Conservation (phyloP, 2,888 invertebrate species). For the Stenodema calcarata region DNA sequence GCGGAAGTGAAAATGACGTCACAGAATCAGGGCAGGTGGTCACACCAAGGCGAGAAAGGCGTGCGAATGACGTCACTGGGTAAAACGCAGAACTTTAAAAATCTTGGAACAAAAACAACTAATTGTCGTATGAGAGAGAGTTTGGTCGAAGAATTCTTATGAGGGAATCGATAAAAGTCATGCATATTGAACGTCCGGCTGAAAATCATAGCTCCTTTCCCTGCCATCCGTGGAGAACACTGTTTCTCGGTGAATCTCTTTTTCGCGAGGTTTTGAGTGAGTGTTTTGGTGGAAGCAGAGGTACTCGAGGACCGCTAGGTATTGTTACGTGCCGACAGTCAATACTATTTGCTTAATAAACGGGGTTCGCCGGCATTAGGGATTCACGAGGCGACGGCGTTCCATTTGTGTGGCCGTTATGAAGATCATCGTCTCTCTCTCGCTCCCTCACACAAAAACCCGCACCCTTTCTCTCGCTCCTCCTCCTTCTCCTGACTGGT, state of each 20-base stretch:
- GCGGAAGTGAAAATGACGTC: too few relatives aligned
- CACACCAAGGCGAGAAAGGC: too few relatives aligned
- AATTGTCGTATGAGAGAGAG: too few relatives aligned
- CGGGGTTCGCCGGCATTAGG: constrained; percentile 20
- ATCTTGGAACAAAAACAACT: too few relatives aligned
- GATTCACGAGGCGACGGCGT: constrained; percentile 39
- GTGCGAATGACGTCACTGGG: too few relatives aligned
- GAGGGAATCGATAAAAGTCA: too few relatives aligned
- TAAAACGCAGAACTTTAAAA: too few relatives aligned
- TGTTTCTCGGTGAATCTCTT: background rate
- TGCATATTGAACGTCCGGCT: too few relatives aligned
- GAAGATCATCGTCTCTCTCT: constrained; percentile 30
- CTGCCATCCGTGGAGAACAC: background rate
- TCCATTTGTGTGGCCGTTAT: constrained; percentile 46
- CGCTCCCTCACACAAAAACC: background rate
- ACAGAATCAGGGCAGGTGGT: too few relatives aligned
- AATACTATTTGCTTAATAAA: constrained; percentile 41
- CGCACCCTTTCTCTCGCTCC: background rate
- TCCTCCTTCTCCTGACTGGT: background rate
- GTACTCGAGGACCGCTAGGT: constrained; percentile 23
- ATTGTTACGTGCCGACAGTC: constrained; percentile 40
- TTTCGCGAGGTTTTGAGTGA: background rate
- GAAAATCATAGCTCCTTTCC: too few relatives aligned
- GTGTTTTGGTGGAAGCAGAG: constrained; percentile 6
- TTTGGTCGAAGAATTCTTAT: too few relatives aligned